Evolutionary conservation across 2,888 invertebrate genomes (phyloP).

Genomic region (Cerceris rybyensis): DNA sequence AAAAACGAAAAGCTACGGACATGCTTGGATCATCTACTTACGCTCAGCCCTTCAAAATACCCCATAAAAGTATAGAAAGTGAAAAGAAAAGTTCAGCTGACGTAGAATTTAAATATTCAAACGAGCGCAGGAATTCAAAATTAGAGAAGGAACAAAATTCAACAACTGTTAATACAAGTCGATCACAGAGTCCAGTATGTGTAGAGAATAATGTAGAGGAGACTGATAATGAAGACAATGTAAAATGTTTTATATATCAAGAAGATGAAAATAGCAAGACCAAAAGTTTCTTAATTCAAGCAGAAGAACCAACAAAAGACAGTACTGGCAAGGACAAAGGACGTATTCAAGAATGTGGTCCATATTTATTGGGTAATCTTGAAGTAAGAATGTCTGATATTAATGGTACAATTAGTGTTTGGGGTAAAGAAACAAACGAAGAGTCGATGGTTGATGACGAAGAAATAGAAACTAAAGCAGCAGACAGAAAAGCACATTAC

Average conservation of each 20-base stretch:
- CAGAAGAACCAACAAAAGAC: conserved; percentile 62
- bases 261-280: conserved; percentile 74
- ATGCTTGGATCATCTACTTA: conserved; percentile 59
- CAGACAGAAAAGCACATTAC: conserved; percentile 37
- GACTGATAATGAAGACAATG: conserved; percentile 65
- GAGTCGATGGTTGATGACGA: conserved; percentile 49
- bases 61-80: conserved; percentile 57
- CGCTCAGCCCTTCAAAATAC: conserved; percentile 74
- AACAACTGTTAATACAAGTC: conserved; percentile 17
- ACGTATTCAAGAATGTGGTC: conserved; percentile 77
- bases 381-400: conserved; percentile 79
- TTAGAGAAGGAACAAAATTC: conserved; percentile 16
- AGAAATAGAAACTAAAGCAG: conserved; percentile 47
- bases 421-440: conserved; percentile 76
- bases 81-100: conserved; percentile 27
- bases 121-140: conserved; percentile 15
- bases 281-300: conserved; percentile 77
- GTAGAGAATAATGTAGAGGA: conserved; percentile 42
- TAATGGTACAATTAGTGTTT: conserved; percentile 79
- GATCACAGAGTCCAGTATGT: conserved; percentile 5
- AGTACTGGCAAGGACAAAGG: conserved; percentile 52
- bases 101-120: conserved; percentile 28
- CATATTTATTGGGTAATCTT: conserved; percentile 78
- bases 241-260: conserved; percentile 77
- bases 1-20: conserved; percentile 77